phyloP scores from a whole-genome alignment of 2,113 vertebrate genomes.

The Pituophis catenifer region DNA sequence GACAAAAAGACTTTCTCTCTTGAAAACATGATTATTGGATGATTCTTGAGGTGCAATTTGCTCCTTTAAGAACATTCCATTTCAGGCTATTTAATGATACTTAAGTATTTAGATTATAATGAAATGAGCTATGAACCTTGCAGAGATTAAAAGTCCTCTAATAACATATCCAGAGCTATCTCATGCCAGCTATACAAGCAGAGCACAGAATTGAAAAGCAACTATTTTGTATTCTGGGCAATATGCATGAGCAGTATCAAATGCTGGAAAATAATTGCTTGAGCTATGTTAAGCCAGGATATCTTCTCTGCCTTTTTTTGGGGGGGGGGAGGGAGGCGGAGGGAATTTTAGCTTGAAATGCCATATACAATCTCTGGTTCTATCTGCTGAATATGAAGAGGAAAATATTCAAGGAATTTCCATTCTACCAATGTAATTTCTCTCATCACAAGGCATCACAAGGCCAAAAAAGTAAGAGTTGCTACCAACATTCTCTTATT shows the following conservation, averaged over 20 bases:
- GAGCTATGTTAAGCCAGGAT: background rate
- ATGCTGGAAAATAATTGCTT: background rate
- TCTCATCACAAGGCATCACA: background rate
- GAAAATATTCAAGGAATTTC: background rate
- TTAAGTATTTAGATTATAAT: conserved; percentile 19
- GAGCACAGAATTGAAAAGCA: conserved; percentile 22
- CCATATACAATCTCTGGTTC: rapidly evolving
- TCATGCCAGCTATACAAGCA: background rate
- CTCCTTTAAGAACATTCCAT: background rate
- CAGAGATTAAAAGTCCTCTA: conserved; percentile 23
- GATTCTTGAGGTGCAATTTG: background rate
- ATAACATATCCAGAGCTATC: conserved; percentile 10
- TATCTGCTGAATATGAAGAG: rapidly evolving
- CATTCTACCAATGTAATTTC: background rate
- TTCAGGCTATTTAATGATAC: background rate
- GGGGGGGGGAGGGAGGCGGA: background rate
- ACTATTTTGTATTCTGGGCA: conserved; percentile 13
- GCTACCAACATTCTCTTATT: background rate
- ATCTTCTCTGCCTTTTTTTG: background rate
- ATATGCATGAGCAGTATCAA: background rate
- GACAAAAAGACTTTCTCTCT: background rate
- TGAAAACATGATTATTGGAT: background rate
- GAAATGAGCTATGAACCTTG: background rate
- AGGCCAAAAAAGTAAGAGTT: background rate
- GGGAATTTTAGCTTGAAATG: background rate